Evolutionary conservation across 2,888 invertebrate species (phyloP).

Genomic region (Drosophila algonquin): DNA sequence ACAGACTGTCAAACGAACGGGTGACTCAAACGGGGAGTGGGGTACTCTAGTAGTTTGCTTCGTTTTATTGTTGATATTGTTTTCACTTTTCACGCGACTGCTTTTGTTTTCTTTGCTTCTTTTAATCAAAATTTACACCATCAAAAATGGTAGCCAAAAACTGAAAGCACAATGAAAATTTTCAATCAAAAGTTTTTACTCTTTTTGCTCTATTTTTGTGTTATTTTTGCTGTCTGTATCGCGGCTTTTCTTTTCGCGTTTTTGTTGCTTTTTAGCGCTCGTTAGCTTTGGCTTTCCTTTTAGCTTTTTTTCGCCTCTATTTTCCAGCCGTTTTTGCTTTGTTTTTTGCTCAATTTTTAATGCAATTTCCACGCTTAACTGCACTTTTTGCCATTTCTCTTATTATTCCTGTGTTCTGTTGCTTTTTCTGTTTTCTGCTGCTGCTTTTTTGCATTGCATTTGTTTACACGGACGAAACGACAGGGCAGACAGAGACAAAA

Average conservation of each 20-base stretch:
- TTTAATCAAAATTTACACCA: constrained; percentile 77
- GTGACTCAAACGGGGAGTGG: constrained; percentile 16
- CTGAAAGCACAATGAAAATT: constrained; percentile 71
- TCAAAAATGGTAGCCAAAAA: constrained; percentile 53
- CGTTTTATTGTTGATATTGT: constrained; percentile 4
- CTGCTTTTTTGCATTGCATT: constrained; percentile 62
- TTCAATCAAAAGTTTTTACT: constrained; percentile 76
- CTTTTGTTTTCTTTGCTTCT: constrained; percentile 36
- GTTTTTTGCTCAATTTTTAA: constrained; percentile 69
- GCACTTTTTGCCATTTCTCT: constrained; percentile 64
- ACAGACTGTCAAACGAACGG: constrained; percentile 30
- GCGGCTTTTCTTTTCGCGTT: constrained; percentile 11
- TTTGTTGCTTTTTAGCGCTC: constrained; percentile 69
- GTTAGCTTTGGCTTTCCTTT: constrained; percentile 61
- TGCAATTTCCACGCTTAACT: constrained; percentile 77
- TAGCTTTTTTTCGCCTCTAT: constrained; percentile 31
- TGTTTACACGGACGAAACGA: constrained; percentile 62
- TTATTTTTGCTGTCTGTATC: constrained; percentile 2
- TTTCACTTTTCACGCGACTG: constrained; percentile 20
- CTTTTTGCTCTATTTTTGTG: constrained; percentile 20
- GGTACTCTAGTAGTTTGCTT: constrained; percentile 5
- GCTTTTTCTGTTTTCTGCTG: constrained; percentile 39
- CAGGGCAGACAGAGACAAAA: constrained; percentile 40
- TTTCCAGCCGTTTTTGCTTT: constrained; percentile 27
- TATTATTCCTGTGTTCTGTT: constrained; percentile 46